These are phyloP conservation scores for Tauraco hartlaubi DNA, from an alignment of 2,797 vertebrate species.

Conservation along the genomic window DNA sequence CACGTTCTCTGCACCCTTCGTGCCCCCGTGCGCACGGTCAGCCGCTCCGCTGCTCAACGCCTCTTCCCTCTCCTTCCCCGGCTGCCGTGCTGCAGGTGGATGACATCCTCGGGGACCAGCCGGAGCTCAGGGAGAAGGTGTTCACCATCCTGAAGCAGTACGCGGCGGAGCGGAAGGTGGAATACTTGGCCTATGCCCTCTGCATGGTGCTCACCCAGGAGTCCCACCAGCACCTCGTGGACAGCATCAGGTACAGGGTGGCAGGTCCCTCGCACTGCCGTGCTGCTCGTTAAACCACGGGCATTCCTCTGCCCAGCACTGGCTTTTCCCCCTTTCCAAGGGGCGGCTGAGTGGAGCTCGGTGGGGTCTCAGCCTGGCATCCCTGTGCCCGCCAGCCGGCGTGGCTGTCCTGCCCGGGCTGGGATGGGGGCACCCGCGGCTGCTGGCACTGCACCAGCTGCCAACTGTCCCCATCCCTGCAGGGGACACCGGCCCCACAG, in stretches of 20 bases:
- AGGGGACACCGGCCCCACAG: background rate
- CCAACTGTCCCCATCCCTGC: background rate
- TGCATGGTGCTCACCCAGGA: constrained; percentile 87
- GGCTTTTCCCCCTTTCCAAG: fast-evolving
- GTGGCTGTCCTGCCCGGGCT: background rate
- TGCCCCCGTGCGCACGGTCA: fast-evolving
- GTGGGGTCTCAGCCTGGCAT: background rate
- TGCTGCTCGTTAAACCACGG: fast-evolving
- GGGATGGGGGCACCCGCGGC: fast-evolving
- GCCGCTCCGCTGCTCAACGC: background rate
- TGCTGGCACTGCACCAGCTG: fast-evolving
- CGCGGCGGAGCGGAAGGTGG: constrained; percentile 90
- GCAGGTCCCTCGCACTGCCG: fast-evolving
- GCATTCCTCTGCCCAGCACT: fast-evolving
- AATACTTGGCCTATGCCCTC: constrained; percentile 89
- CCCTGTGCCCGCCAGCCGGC: background rate
- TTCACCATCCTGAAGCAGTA: constrained; percentile 92
- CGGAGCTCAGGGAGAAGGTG: constrained; percentile 89
- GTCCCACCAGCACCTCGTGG: constrained; percentile 88
- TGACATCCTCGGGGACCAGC: constrained; percentile 88
- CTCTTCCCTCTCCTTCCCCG: background rate
- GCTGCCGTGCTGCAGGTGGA: constrained; percentile 84
- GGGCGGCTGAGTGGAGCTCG: background rate
- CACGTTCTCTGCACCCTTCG: fast-evolving
- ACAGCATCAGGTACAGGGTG: constrained; percentile 91